Conservation (phyloP, 2,113 vertebrate species). For the Sisor rabdophorus region DNA sequence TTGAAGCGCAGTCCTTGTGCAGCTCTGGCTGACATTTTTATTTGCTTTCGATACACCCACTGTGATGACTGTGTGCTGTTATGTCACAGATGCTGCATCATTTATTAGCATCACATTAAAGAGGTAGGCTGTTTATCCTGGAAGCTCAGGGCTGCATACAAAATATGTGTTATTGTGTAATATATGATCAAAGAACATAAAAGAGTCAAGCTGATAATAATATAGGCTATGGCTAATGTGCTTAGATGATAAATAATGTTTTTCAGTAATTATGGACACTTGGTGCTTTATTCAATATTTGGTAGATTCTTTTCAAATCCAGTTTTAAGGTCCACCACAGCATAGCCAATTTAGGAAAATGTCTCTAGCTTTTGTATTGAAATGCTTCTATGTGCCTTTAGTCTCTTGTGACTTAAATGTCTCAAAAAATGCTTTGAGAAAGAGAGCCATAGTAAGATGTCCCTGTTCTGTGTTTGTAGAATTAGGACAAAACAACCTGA, state of each 20-base stretch:
- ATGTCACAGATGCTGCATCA: conserved; percentile 15
- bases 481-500: no score
- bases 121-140: conserved; percentile 16
- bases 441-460: no score
- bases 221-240: neutral
- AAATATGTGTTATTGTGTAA: neutral
- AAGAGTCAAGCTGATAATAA: neutral
- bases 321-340: neutral
- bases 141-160: neutral
- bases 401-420: no score
- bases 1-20: conserved; percentile 38
- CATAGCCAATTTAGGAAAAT: neutral
- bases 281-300: neutral
- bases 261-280: neutral
- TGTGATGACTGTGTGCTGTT: conserved; percentile 33
- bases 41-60: conserved; percentile 40
- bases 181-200: neutral
- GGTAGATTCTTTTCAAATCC: neutral
- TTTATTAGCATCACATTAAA: conserved; percentile 37
- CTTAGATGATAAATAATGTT: neutral
- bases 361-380: neutral
- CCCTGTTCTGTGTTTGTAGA: no score
- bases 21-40: conserved; percentile 26
- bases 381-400: no score
- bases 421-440: no score